Evolutionary conservation across 2,888 invertebrate species (phyloP), one percentile per base, ranked within the genome.

Genomic region (Tyria jacobaeae): DNA sequence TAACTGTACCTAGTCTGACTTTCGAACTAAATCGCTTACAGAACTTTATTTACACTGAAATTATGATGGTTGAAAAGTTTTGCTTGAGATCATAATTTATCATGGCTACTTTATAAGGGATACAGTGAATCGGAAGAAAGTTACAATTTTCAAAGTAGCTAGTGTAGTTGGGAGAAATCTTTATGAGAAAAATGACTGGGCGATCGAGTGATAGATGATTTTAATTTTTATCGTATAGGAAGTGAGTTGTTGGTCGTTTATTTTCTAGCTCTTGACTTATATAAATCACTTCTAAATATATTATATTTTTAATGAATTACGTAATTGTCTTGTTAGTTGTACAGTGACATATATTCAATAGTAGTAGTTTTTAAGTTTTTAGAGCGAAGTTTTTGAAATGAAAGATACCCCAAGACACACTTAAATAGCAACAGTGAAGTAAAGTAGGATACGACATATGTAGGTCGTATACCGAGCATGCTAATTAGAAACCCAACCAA

Each of bases 51-150:
- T 75, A 71, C 76, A 78, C 81, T 80, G 77, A 82, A 83, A 82
- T 81, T 79, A 79, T 76, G 72, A 76, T 76, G 72, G 71, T 75
- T 73, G 64, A 71, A 83, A 44, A 83, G 64, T 81, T 80, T 62
- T 41, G 58, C 59, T 75, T 75, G 70, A 72, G 66, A 79, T 79
- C 82, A 85, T 88, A 86, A 90, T 91, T 91, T 88, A 92, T 90
- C 87, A 88, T 85, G 78, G 68, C 67, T 75, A 77, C 79, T 80
- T 73, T 78, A 76, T 77, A 62, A 67, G 62, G 75, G 62, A 76
- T 72, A 73, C 75, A 81, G 82, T 91, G 90, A 91, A 88, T 89
- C 82, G 88, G 81, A 79, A 80, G 88, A 91, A 91, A 90, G 86
- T 90, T 86, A 62, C 71, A 39, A 83, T 79, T 84, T 80, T 78